Evolutionary conservation across 2,888 invertebrate genomes (phyloP).

Genomic region (Agrotis puta): DNA sequence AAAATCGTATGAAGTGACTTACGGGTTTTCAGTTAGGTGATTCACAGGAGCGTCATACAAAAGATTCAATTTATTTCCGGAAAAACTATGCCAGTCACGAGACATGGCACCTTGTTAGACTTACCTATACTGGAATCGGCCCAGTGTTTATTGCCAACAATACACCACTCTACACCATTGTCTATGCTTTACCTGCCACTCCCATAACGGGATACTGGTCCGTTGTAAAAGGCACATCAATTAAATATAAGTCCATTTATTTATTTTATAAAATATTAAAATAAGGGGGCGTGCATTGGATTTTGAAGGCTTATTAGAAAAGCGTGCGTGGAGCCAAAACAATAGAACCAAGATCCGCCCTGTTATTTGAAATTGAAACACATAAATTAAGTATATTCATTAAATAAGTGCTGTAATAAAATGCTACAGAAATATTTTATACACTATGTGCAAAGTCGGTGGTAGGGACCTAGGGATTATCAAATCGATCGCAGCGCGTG

Average conservation of each 20-base stretch:
- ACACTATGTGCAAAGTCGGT: too few relatives aligned
- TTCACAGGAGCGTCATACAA: constrained; percentile 10
- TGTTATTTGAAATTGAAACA: too few relatives aligned
- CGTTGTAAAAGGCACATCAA: neutral
- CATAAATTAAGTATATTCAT: too few relatives aligned
- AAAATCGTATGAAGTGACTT: neutral
- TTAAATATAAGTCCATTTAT: neutral
- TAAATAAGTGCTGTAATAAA: too few relatives aligned
- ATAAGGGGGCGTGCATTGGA: too few relatives aligned
- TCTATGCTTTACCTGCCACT: neutral
- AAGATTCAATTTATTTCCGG: constrained; percentile 13
- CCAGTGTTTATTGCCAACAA: constrained; percentile 8
- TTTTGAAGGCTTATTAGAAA: too few relatives aligned
- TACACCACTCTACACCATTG: neutral
- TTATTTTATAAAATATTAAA: too few relatives aligned
- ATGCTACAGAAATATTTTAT: neutral
- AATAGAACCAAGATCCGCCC: too few relatives aligned
- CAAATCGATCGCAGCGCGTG: too few relatives aligned
- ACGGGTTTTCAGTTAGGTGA: neutral
- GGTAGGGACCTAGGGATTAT: too few relatives aligned
- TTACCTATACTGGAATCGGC: neutral
- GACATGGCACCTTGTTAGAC: neutral
- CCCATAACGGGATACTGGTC: neutral
- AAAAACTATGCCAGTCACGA: neutral
- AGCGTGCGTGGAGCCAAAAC: too few relatives aligned